Conservation (phyloP, 64 coral and sea anemone species). For the Anthopleura sola region DNA sequence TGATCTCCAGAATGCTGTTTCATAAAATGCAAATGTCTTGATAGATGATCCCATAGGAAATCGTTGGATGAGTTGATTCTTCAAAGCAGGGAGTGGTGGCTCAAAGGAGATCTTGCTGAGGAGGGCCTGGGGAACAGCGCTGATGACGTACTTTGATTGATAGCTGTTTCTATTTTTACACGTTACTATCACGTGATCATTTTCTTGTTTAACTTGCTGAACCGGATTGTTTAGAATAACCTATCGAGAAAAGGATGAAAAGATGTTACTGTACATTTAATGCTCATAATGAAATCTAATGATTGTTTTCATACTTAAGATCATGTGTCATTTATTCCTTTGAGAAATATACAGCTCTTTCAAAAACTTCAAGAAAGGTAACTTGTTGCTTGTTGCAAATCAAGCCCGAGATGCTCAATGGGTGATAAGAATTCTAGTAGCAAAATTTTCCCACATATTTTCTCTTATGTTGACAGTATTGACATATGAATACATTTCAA, state of each 20-base stretch:
- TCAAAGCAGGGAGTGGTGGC: constrained; percentile 83
- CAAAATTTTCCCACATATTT: too few species aligned
- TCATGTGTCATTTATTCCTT: too few species aligned
- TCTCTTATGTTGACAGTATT: too few species aligned
- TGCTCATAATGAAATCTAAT: neutral
- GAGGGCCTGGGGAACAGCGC: constrained; percentile 88
- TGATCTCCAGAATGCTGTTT: constrained; percentile 76
- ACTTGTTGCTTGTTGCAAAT: too few species aligned
- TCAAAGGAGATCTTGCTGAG: constrained; percentile 76
- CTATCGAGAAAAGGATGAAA: constrained; percentile 19
- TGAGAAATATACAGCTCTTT: too few species aligned
- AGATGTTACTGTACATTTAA: neutral
- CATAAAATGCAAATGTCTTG: constrained; percentile 91
- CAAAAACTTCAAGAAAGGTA: too few species aligned
- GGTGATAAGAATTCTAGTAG: too few species aligned
- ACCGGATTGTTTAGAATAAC: constrained; percentile 84
- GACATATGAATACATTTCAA: too few species aligned
- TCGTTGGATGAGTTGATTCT: constrained; percentile 90
- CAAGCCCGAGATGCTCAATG: too few species aligned
- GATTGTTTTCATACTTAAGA: too few species aligned
- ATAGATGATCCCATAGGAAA: constrained; percentile 94
- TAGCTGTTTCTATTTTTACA: constrained; percentile 78
- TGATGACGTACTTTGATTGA: constrained; percentile 78
- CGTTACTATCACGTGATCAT: constrained; percentile 63
- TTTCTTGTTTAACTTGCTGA: constrained; percentile 47